Evolutionary conservation across 2,888 invertebrate species (phyloP).

Genomic region (Epistrophe grossulariae): DNA sequence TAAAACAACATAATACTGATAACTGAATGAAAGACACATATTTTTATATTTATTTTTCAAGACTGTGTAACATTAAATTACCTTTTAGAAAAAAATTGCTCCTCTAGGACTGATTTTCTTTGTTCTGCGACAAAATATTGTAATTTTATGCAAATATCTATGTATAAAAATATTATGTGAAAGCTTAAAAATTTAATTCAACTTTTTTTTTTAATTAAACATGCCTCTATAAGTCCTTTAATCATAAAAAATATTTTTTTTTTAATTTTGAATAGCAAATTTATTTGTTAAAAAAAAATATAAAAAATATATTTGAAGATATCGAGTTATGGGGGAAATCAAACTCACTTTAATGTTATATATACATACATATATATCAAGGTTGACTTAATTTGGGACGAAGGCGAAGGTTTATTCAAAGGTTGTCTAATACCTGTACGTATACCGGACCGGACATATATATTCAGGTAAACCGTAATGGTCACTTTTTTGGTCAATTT

Average conservation of each 20-base stretch:
- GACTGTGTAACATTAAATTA: no score
- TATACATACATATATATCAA: no score
- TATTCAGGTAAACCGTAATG: constrained; percentile 23
- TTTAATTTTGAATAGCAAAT: no score
- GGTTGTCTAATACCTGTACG: neutral
- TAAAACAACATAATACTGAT: no score
- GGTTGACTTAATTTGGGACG: neutral
- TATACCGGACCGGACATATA: constrained; percentile 1
- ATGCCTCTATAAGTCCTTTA: neutral
- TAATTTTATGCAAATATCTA: no score
- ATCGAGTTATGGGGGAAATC: neutral
- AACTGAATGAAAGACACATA: no score
- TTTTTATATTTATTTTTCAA: no score
- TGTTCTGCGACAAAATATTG: no score
- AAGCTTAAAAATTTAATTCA: neutral
- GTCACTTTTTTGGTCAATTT: constrained; percentile 55
- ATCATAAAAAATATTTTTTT: no score
- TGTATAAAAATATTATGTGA: no score
- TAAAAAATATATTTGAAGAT: neutral
- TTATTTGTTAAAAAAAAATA: no score
- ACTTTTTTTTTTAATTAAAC: neutral
- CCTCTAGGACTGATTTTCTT: neutral
- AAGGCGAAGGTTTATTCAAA: neutral
- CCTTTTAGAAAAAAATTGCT: neutral
- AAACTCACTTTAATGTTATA: neutral